Evolutionary conservation across 2,888 invertebrate genomes (phyloP).

Genomic region (Synergus itoensis): DNA sequence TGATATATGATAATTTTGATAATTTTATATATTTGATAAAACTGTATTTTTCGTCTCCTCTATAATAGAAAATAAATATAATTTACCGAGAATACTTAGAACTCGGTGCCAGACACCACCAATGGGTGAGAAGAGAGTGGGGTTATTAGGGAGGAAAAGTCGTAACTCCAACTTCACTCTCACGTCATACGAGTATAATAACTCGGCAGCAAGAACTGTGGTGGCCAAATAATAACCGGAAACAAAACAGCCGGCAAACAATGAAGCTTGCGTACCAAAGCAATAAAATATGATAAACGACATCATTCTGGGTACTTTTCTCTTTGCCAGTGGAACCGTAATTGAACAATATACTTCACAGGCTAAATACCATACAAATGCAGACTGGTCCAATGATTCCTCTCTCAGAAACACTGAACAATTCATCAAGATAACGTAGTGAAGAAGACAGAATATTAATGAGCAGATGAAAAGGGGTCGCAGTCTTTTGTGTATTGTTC

Average conservation of each 20-base stretch:
- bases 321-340: conserved; percentile 60
- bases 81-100: neutral
- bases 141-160: conserved; percentile 30
- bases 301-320: conserved; percentile 61
- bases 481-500: conserved; percentile 16
- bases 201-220: conserved; percentile 34
- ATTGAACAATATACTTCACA: conserved; percentile 43
- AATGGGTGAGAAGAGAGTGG: neutral
- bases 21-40: too few species aligned
- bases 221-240: conserved; percentile 69
- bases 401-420: conserved; percentile 15
- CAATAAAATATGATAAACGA: conserved; percentile 74
- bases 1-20: too few species aligned
- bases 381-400: conserved; percentile 24
- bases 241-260: conserved; percentile 71
- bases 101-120: neutral
- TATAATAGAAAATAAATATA: neutral
- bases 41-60: neutral
- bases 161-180: conserved; percentile 32
- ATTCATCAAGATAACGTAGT: conserved; percentile 32
- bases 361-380: conserved; percentile 45
- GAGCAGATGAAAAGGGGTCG: conserved; percentile 25
- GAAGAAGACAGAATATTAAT: conserved; percentile 32
- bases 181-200: conserved; percentile 36
- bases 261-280: conserved; percentile 66